Base-by-base conservation (phyloP, 2,888 invertebrate species). In the Malacosoma neustria region DNA sequence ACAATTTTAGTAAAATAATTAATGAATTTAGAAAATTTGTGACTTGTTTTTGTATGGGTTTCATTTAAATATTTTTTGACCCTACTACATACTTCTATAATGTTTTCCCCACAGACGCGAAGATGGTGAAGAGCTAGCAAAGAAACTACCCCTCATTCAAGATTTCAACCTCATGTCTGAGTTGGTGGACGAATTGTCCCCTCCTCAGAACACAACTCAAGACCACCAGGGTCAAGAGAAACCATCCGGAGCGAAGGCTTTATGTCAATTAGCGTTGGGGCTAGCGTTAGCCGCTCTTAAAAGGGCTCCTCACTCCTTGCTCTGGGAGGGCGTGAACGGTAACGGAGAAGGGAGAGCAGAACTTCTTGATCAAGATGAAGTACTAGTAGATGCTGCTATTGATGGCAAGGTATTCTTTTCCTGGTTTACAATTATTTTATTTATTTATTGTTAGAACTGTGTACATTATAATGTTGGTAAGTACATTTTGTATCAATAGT, bases 361-460 rank as follows among this genome's bases (percentile, higher is more conserved):
- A 36, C 54, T 79, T 14, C 81, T 90, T 30, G 94, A 94, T 51
- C 92, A 93, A 47, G 96, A 96, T 61, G 96, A 96, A 57, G 81
- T 88, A 43, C 76, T 96, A 0, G 88, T 95, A 1, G 94, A 96
- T 55, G 88, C 90, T 4, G 94, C 96, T 1, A 90, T 97, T 32
- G 91, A 92, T 31, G 89, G 89, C 36, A 90, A 89, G 69, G 86
- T 84, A 22, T n/a, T n/a, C n/a, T n/a, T n/a, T n/a, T n/a, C n/a
- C n/a, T n/a, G n/a, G n/a, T n/a, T n/a, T n/a, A n/a, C n/a, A n/a
- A n/a, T n/a, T n/a, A n/a, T n/a, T n/a, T n/a, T n/a, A n/a, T n/a
- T n/a, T n/a, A n/a, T n/a, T n/a, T n/a, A n/a, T n/a, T n/a, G n/a
- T n/a, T n/a, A n/a, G n/a, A n/a, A n/a, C n/a, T n/a, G n/a, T n/a